These are phyloP conservation scores for Falcunculus frontatus DNA, from an alignment of 2,113 vertebrate species.

Conservation along the genomic window DNA sequence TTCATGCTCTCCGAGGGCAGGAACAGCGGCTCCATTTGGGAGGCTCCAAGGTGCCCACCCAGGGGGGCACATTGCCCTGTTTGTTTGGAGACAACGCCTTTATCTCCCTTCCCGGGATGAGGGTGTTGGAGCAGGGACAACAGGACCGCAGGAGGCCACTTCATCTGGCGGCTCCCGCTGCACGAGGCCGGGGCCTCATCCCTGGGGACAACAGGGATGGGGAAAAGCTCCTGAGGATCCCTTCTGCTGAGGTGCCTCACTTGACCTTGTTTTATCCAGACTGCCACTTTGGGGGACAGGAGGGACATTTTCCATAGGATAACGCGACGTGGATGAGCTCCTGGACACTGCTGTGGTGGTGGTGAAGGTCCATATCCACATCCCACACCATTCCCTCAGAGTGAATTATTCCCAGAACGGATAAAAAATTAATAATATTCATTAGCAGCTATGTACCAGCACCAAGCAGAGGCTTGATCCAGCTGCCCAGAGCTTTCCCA, in stretches of 20 bases:
- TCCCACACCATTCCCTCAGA: background rate
- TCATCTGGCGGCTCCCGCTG: background rate
- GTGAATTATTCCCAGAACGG: background rate
- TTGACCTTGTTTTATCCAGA: background rate
- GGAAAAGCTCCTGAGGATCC: background rate
- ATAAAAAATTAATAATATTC: background rate
- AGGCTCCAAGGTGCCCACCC: slow-evolving; percentile 58
- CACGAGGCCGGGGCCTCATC: background rate
- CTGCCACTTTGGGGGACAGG: rapidly evolving
- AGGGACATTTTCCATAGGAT: background rate
- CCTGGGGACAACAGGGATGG: background rate
- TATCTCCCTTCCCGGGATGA: background rate
- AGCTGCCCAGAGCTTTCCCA: background rate
- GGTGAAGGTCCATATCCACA: background rate
- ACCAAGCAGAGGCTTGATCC: background rate
- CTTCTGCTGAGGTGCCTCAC: background rate
- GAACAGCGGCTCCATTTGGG: slow-evolving; percentile 68
- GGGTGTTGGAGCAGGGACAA: background rate
- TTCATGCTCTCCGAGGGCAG: slow-evolving; percentile 77
- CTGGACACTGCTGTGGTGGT: rapidly evolving
- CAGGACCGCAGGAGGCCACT: background rate
- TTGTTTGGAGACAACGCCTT: slow-evolving; percentile 58
- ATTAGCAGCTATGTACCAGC: background rate
- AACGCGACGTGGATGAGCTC: rapidly evolving
- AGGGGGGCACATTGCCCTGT: slow-evolving; percentile 60